phyloP scores from a whole-genome alignment of 2,888 invertebrate species.

The Ganaspis brasiliensis region DNA sequence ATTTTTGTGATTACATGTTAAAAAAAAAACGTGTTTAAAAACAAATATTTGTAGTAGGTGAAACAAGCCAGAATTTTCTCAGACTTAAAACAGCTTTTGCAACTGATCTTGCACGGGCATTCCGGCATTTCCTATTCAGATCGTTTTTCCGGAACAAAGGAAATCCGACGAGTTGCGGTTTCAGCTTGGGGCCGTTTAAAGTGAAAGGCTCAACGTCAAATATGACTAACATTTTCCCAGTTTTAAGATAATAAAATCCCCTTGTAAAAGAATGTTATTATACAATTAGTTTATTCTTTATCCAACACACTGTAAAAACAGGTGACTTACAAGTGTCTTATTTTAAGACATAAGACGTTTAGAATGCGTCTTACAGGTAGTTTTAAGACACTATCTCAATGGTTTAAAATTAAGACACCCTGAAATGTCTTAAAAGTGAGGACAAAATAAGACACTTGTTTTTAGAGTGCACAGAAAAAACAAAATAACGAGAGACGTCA shows the following conservation, averaged over 20 bases:
- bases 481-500: neutral
- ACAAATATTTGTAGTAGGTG: neutral
- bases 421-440: too few species aligned
- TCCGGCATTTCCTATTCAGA: constrained; percentile 19
- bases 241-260: constrained; percentile 27
- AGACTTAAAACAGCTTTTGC: constrained; percentile 16
- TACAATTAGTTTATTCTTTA: neutral
- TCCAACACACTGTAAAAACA: neutral
- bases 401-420: too few species aligned
- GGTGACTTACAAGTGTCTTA: too few species aligned
- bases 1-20: too few species aligned
- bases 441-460: too few species aligned
- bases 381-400: too few species aligned
- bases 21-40: constrained; percentile 5
- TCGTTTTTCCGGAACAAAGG: constrained; percentile 30
- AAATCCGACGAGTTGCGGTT: constrained; percentile 14
- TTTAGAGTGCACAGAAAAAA: too few species aligned
- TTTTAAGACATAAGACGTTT: too few species aligned
- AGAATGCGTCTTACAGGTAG: too few species aligned
- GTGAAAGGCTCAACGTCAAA: constrained; percentile 26
- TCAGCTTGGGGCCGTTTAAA: constrained; percentile 28
- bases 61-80: constrained; percentile 2
- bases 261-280: neutral
- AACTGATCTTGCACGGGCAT: neutral
- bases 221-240: constrained; percentile 15